Evolutionary conservation across 2,888 invertebrate species (phyloP).

Genomic region (Agriopis leucophaearia): DNA sequence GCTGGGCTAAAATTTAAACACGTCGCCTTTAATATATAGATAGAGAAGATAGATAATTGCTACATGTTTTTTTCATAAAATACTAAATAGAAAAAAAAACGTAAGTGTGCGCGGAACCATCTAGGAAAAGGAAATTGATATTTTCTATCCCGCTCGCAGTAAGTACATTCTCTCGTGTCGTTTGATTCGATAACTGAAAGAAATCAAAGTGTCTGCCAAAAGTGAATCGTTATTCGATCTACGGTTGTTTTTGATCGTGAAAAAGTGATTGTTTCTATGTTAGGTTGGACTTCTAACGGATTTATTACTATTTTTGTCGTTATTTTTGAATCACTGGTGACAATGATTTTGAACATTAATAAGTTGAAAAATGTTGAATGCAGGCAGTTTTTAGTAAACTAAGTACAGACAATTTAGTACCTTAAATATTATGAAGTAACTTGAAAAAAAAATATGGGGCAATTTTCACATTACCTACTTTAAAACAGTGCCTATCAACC

Average conservation of each 20-base stretch:
- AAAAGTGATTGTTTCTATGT: slow-evolving; percentile 20
- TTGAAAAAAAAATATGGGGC: too few relatives aligned
- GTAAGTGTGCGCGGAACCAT: slow-evolving; percentile 16
- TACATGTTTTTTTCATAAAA: too few relatives aligned
- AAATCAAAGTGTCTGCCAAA: slow-evolving; percentile 42
- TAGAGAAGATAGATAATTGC: too few relatives aligned
- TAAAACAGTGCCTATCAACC: too few relatives aligned
- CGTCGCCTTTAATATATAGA: too few relatives aligned
- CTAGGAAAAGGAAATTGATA: slow-evolving; percentile 41
- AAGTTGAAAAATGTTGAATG: neutral
- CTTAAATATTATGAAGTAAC: too few relatives aligned
- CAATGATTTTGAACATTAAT: neutral
- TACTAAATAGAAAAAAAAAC: slow-evolving; percentile 4
- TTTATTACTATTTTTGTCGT: neutral
- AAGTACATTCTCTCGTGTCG: slow-evolving; percentile 36
- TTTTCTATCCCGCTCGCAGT: slow-evolving; percentile 32
- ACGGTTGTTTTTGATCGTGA: slow-evolving; percentile 30
- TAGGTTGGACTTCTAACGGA: slow-evolving; percentile 14
- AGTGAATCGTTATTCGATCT: slow-evolving; percentile 39
- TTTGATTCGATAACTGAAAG: slow-evolving; percentile 43
- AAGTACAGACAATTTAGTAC: too few relatives aligned
- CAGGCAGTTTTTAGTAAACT: neutral
- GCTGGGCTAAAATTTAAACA: too few relatives aligned
- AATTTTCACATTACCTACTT: too few relatives aligned
- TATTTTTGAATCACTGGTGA: neutral